Conservation (phyloP, 2,888 invertebrate species). For the Drosophila suboccidentalis region DNA sequence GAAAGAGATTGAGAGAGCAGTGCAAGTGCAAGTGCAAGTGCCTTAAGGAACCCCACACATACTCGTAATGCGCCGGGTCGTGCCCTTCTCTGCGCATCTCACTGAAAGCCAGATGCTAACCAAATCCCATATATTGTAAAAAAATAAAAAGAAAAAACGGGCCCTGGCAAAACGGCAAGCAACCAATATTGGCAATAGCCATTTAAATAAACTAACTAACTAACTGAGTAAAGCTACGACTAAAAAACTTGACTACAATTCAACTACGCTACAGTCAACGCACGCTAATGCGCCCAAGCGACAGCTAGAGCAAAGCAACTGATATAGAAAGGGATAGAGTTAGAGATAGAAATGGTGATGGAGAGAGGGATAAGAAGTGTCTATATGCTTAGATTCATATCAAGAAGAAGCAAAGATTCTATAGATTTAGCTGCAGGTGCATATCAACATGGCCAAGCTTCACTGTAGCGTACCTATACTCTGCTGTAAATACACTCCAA, state of each 20-base stretch:
- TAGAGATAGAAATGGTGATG: neutral
- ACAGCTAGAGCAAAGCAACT: constrained; percentile 9
- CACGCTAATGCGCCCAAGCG: constrained; percentile 17
- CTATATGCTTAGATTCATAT: constrained; percentile 15
- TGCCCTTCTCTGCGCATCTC: constrained; percentile 55
- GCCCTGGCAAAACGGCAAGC: constrained; percentile 33
- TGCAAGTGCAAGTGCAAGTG: constrained; percentile 69
- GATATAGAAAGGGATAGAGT: neutral
- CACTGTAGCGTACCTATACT: constrained; percentile 53
- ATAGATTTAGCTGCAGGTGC: constrained; percentile 11
- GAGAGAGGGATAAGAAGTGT: neutral
- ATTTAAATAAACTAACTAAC: constrained; percentile 9
- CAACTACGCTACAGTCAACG: constrained; percentile 43
- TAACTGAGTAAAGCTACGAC: constrained; percentile 21
- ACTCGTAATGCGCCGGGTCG: constrained; percentile 22
- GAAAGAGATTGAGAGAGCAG: constrained; percentile 2
- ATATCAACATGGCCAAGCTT: constrained; percentile 43
- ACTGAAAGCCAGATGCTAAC: constrained; percentile 31
- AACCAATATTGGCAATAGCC: constrained; percentile 24
- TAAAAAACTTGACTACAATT: constrained; percentile 8
- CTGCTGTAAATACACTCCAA: constrained; percentile 58
- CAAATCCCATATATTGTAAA: neutral
- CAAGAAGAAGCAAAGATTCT: constrained; percentile 23
- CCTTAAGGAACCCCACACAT: constrained; percentile 61
- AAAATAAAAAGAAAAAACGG: neutral